Evolutionary conservation across 2,888 invertebrate species (phyloP), one percentile per base, ranked within the genome.

Genomic region (Lithosia quadra): DNA sequence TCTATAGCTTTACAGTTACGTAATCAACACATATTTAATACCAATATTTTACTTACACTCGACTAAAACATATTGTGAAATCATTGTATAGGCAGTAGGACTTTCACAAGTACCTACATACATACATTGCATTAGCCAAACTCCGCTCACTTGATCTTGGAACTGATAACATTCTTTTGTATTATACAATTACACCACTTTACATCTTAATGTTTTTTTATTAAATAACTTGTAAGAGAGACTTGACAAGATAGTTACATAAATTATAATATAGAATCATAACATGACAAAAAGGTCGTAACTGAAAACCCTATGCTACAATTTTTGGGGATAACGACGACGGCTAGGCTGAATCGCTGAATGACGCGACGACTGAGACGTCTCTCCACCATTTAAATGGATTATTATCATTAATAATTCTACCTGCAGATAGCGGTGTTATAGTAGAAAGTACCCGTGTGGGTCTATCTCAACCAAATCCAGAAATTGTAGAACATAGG

Each of bases 61-160:
- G 53, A 22, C 34, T 63, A 18, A 22, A 63, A 63, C 22, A 55
- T 10, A 34, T 63, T 63, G 33, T 67, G 67, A 68, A 69, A 78
- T 74, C 72, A 39, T 65, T 71, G 66, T 59, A 65, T 36, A 53
- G 22, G 65, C 24, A 57, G 53, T 71, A 33, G 65, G 28, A 76
- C 71, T 78, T 78, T 78, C 78, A 78, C 78, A 72, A 78, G 70
- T 71, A 71, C n/a, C 49, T 53, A 76, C 39, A 57, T 22, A 63
- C 24, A n/a, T 53, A 59, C 65, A 59, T 53, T 53, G 72, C 66
- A 69, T 68, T 55, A 62, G 67, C 21, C 28, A 22, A 60, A 33
- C 39, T 53, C 55, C 65, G 68, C 60, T 74, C 63, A 56, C 59
- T 74, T 62, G 72, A 76, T 78, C 67, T 74, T 68, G 60, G 57